phyloP scores from a whole-genome alignment of 2,797 vertebrate genomes.

The Tauraco hartlaubi region DNA sequence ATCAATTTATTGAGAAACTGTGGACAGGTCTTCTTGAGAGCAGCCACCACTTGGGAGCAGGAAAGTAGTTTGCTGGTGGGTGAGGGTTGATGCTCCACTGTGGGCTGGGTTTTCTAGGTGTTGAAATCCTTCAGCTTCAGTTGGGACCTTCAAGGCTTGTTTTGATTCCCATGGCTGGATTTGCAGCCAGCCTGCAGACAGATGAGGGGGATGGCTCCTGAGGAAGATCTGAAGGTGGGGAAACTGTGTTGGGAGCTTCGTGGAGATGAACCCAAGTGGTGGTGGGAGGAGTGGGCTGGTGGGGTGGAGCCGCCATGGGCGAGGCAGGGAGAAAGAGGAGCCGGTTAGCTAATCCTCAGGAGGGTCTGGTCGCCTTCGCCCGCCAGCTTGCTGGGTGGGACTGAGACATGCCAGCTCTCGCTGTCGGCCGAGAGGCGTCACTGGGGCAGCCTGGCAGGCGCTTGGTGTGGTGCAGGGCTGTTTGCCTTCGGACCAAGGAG shows the following conservation, averaged over 20 bases:
- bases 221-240: background rate
- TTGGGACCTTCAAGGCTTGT: background rate
- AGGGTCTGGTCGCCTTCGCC: background rate
- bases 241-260: background rate
- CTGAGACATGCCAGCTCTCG: background rate
- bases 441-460: background rate
- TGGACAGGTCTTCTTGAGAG: background rate
- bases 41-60: background rate
- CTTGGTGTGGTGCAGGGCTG: background rate
- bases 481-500: background rate
- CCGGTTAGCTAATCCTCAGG: slow-evolving; percentile 28
- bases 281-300: slow-evolving; percentile 29
- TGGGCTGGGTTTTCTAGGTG: background rate
- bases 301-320: background rate
- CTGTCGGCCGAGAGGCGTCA: background rate
- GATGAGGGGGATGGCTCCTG: background rate
- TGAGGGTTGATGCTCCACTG: background rate
- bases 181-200: background rate
- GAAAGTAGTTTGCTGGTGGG: background rate
- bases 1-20: background rate
- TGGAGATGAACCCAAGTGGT: background rate
- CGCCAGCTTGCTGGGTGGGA: background rate
- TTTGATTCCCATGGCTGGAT: background rate
- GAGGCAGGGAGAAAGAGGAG: slow-evolving; percentile 28
- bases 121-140: background rate